Evolutionary conservation across 2,797 vertebrate species (phyloP), one percentile per base, ranked within the genome.

Genomic region (Argya squamiceps): DNA sequence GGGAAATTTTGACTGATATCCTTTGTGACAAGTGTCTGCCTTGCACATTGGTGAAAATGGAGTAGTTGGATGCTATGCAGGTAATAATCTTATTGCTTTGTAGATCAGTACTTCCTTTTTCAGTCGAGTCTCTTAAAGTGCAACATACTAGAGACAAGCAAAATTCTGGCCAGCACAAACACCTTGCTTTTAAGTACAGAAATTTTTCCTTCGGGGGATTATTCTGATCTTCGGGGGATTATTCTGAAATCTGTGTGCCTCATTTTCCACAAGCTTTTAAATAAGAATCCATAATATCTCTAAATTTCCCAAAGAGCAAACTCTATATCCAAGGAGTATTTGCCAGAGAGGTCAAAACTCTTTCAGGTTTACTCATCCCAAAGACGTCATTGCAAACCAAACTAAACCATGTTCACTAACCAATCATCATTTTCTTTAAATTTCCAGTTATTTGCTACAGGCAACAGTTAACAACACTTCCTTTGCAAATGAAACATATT

Each of bases 1-100:
- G 1, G 2, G 6, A 59, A 43, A 22, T 37, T 80, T 87, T 29
- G 9, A 26, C 12, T 20, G 43, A 43, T 39, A 21, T 8, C 18
- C 21, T 70, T 26, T 44, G 34, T 0, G 0, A 24, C n/a, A 71
- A 24, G 2, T 0, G 0, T 69, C 58, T 76, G 23, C 53, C 24
- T 60, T 34, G 36, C 20, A 23, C 0, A 0, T 34, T 13, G 10
- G 16, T 62, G 27, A 44, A 47, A 64, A 64, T 37, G 8, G 21
- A 19, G 11, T 8, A 41, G 4, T 4, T 16, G 13, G 24, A 27
- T 76, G 18, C 11, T 1, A 2, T 11, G 12, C 7, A 37, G 53
- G 7, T 67, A 79, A 68, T 29, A 69, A 58, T 32, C 70, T 74
- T 22, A 19, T 19, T 63, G 1, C 19, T 55, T 41, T 67, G 15